A percentile compares a stretch with the other conserved stretches of the same genome.
phyloP scores from a whole-genome alignment of 2,797 vertebrate genomes.

The Catamblyrhynchus diadema region DNA sequence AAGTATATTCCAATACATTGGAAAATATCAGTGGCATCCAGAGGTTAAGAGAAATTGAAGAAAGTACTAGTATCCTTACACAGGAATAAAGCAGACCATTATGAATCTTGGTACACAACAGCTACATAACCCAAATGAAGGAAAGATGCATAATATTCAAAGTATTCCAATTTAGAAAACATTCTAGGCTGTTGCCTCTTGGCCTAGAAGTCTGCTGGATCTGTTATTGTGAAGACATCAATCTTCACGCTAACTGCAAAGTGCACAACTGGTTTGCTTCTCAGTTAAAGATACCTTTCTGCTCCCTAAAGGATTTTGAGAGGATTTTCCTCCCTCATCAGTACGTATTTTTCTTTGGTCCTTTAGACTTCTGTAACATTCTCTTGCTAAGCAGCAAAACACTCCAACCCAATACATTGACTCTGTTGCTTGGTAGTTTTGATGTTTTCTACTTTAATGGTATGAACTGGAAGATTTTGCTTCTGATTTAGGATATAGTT shows the following conservation, averaged over 20 bases:
- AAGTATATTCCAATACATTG: background rate
- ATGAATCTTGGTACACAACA: background rate
- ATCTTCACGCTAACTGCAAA: background rate
- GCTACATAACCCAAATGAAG: background rate
- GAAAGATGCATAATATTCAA: background rate
- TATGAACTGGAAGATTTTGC: background rate
- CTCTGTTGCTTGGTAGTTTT: background rate
- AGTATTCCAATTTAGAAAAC: background rate
- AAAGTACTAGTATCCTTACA: background rate
- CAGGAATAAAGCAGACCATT: background rate
- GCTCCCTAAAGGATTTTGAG: background rate
- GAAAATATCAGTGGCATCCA: background rate
- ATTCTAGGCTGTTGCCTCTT: background rate
- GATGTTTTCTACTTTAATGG: background rate
- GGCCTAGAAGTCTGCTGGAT: background rate
- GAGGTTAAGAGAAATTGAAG: background rate
- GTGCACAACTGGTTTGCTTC: background rate
- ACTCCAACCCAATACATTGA: rapidly evolving
- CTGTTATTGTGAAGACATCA: background rate
- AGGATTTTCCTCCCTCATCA: background rate
- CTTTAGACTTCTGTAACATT: background rate
- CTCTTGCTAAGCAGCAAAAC: background rate
- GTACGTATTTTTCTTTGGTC: background rate
- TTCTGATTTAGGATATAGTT: background rate
- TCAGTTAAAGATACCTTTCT: background rate